Conservation (phyloP, 1,140 invertebrate genomes). For the Pissodes strobi region DNA sequence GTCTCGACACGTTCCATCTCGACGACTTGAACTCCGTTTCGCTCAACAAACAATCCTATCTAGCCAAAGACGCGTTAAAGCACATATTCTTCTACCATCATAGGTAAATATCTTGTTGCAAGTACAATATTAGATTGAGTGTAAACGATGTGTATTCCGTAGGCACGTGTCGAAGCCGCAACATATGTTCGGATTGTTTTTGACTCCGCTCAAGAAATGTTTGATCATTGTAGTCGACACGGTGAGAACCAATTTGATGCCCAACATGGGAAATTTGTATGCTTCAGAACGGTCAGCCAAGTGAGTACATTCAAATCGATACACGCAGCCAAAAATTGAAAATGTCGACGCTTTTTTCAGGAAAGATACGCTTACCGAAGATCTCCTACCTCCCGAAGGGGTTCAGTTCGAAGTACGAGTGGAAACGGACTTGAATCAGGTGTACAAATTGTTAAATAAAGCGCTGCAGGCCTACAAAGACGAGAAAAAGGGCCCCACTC, state of each 20-base stretch:
- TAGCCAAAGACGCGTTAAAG: constrained; percentile 60
- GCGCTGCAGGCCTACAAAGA: constrained; percentile 82
- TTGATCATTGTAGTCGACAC: constrained; percentile 86
- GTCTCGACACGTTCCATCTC: constrained; percentile 77
- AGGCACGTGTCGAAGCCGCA: constrained; percentile 61
- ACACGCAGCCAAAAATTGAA: too few species aligned
- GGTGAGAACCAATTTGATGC: constrained; percentile 90
- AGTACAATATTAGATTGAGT: too few species aligned
- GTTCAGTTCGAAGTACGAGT: constrained; percentile 80
- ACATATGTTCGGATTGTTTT: constrained; percentile 86
- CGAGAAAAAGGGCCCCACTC: constrained; percentile 84
- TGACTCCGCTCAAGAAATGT: constrained; percentile 76
- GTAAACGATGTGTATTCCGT: too few species aligned
- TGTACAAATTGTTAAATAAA: constrained; percentile 77
- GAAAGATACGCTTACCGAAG: constrained; percentile 54
- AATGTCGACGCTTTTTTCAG: too few species aligned
- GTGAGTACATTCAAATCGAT: too few species aligned
- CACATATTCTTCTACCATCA: constrained; percentile 93
- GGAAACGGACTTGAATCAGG: constrained; percentile 76
- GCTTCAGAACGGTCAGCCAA: constrained; percentile 76
- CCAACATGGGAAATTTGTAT: constrained; percentile 87
- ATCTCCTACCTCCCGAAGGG: constrained; percentile 61
- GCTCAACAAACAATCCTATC: constrained; percentile 76
- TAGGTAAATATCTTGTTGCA: constrained; percentile 43
- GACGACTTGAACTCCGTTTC: constrained; percentile 81